phyloP scores from a whole-genome alignment of 2,113 vertebrate genomes.

The Trichechus manatus region DNA sequence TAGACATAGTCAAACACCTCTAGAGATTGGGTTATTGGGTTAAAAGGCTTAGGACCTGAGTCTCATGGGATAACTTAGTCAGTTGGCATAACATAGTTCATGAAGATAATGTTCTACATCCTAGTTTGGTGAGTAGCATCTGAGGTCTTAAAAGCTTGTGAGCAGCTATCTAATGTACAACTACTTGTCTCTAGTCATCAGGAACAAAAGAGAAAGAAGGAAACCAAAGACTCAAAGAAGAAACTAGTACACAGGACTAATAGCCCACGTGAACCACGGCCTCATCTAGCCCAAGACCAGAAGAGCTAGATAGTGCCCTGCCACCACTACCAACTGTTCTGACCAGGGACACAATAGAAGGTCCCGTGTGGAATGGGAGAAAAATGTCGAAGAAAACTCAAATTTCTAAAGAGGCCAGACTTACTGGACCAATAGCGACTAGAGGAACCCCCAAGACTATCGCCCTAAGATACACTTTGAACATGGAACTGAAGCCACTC shows the following conservation, averaged over 20 bases:
- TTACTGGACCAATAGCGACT: background rate
- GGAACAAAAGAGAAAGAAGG: background rate
- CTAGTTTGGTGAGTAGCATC: background rate
- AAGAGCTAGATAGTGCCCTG: no score
- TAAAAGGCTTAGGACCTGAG: background rate
- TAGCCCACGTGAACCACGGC: background rate
- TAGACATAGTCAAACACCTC: background rate
- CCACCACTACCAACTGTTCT: background rate
- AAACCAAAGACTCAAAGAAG: background rate
- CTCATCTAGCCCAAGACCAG: background rate
- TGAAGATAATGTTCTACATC: background rate
- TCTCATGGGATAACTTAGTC: background rate
- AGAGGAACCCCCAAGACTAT: background rate
- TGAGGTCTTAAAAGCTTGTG: background rate
- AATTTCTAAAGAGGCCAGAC: background rate
- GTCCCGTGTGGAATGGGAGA: background rate
- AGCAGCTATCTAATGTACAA: background rate
- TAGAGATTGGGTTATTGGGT: background rate
- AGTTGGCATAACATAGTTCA: background rate
- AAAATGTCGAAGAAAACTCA: background rate
- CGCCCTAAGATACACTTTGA: no score
- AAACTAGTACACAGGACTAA: background rate
- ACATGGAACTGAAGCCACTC: no score
- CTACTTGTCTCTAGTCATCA: background rate
- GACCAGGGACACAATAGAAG: background rate